phyloP scores from a whole-genome alignment of 2,888 invertebrate genomes.

The Spodoptera exigua region DNA sequence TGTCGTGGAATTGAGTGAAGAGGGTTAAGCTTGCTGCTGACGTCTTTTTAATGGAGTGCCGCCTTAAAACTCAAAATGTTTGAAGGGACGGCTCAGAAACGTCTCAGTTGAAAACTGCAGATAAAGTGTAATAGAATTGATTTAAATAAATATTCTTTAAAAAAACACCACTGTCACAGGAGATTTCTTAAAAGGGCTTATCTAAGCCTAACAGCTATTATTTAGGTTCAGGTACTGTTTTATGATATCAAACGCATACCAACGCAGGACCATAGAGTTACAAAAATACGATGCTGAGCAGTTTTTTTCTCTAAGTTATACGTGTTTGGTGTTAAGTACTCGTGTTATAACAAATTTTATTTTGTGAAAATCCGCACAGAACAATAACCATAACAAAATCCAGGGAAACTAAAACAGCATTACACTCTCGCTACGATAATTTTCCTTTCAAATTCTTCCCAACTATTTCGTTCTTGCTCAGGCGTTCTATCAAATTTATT shows the following conservation, averaged over 20 bases:
- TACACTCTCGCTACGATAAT: constrained; percentile 27
- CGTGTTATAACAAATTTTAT: too few relatives aligned
- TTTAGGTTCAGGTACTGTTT: too few relatives aligned
- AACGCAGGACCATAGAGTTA: too few relatives aligned
- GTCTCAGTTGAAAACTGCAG: neutral
- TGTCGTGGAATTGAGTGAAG: constrained; percentile 45
- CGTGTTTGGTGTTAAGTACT: too few relatives aligned
- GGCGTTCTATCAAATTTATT: constrained; percentile 74
- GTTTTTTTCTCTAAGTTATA: too few relatives aligned
- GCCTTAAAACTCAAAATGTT: constrained; percentile 32
- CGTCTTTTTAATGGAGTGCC: constrained; percentile 43
- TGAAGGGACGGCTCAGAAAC: constrained; percentile 20
- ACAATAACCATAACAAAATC: neutral
- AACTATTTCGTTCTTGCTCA: constrained; percentile 20
- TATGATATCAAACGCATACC: too few relatives aligned
- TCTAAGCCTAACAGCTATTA: too few relatives aligned
- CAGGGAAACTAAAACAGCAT: constrained; percentile 9
- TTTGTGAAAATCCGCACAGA: neutral
- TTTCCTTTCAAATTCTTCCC: constrained; percentile 36
- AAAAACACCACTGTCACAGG: too few relatives aligned
- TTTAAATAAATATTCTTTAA: constrained; percentile 3
- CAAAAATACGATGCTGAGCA: too few relatives aligned
- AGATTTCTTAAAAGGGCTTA: too few relatives aligned
- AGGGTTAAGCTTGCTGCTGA: constrained; percentile 52
- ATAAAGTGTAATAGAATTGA: neutral